These are phyloP conservation scores for Drosophila borealis DNA, from an alignment of 2,888 invertebrate genomes.

Conservation along the genomic window DNA sequence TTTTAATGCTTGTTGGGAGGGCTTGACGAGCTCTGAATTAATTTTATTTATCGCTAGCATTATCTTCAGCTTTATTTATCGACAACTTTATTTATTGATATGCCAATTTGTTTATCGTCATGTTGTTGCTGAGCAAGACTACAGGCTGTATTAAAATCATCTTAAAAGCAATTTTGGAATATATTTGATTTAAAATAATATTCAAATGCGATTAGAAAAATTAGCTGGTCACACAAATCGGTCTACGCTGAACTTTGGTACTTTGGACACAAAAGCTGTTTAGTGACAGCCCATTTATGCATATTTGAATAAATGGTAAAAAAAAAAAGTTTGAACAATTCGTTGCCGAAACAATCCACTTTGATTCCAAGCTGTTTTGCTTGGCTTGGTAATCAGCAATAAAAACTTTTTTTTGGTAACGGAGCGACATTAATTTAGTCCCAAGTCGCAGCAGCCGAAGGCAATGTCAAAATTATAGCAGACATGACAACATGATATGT, in stretches of 20 bases:
- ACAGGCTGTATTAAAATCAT: no score
- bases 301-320: conserved; percentile 15
- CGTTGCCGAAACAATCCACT: conserved; percentile 7
- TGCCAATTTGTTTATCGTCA: no score
- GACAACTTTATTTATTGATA: no score
- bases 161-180: no score
- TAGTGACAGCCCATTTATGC: conserved; percentile 1
- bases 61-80: no score
- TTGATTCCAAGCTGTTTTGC: conserved; percentile 26
- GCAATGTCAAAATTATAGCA: conserved; percentile 61
- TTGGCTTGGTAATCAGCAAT: conserved; percentile 54
- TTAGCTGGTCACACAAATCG: no score
- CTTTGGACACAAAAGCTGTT: neutral
- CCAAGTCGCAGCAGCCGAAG: conserved; percentile 26
- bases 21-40: no score
- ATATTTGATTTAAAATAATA: no score
- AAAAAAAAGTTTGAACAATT: conserved; percentile 38
- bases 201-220: no score
- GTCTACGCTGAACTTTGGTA: neutral
- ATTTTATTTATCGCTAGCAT: no score
- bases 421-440: conserved; percentile 54
- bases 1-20: no score
- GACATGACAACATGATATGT: conserved; percentile 45
- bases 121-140: no score
- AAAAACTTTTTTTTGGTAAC: conserved; percentile 55